phyloP scores from a whole-genome alignment of 2,113 vertebrate species.

The Cinclus mexicanus region DNA sequence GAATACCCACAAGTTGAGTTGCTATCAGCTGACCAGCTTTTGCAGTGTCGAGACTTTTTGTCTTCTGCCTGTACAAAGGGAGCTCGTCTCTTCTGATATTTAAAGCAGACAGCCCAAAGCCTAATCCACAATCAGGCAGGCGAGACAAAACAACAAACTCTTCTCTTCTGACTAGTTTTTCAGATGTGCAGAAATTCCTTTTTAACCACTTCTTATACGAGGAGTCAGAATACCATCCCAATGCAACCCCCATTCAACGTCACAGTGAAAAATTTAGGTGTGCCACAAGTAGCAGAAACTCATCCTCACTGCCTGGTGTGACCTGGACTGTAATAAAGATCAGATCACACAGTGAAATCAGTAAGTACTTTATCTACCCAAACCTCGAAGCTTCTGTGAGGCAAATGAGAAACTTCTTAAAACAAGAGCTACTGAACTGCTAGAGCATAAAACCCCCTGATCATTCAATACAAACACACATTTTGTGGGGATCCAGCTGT shows the following conservation, averaged over 20 bases:
- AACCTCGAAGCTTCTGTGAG: not conserved
- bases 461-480: not conserved
- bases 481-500: not conserved
- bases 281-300: not conserved
- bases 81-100: not conserved
- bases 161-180: conserved; percentile 19
- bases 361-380: not conserved
- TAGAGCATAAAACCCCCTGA: not conserved
- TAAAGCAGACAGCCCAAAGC: not conserved
- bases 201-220: conserved; percentile 32
- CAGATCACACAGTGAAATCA: not conserved
- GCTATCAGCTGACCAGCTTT: not conserved
- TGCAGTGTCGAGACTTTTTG: not conserved
- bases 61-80: not conserved
- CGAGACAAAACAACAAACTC: conserved; percentile 25
- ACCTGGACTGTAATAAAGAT: not conserved
- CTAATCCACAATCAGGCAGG: not conserved
- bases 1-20: not conserved
- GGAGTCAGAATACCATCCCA: not conserved
- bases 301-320: not conserved
- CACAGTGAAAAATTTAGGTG: not conserved
- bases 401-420: not conserved
- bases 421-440: not conserved
- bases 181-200: conserved; percentile 33
- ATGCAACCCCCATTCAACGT: not conserved